Conservation (phyloP, 23 tunicate genomes). For the Diplosoma virens region DNA sequence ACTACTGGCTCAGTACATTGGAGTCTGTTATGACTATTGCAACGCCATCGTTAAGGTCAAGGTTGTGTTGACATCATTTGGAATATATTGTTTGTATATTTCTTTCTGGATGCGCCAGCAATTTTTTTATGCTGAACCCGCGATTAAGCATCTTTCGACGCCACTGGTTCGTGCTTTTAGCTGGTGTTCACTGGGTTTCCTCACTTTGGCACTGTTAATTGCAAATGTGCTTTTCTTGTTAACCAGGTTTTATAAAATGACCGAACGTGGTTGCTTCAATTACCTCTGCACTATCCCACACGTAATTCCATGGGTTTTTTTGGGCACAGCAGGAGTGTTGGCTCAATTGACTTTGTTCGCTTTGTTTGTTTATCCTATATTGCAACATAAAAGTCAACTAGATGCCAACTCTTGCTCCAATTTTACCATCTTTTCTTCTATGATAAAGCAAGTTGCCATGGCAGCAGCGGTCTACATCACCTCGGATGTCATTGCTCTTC, state of each 20-base stretch:
- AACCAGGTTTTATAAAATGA: background rate
- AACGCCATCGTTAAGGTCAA: background rate
- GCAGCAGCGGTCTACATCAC: background rate
- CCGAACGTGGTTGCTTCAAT: background rate
- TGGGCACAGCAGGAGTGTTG: background rate
- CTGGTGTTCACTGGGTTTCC: background rate
- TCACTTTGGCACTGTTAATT: background rate
- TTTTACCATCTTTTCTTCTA: background rate
- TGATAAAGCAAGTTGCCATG: background rate
- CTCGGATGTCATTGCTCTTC: background rate
- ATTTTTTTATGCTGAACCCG: background rate
- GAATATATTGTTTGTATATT: background rate
- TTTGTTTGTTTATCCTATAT: background rate
- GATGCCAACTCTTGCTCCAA: background rate
- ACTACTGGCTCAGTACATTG: background rate
- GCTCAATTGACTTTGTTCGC: background rate
- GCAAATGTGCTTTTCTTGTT: background rate
- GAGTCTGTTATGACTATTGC: background rate
- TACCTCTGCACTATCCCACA: background rate
- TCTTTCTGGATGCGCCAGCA: background rate
- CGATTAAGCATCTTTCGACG: background rate
- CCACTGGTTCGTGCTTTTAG: background rate
- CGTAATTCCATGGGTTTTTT: background rate
- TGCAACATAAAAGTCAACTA: background rate
- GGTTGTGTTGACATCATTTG: background rate